Evolutionary conservation across 2,113 vertebrate genomes (phyloP), one percentile per base, ranked within the genome.

Genomic region (Petrocephalus zakoni): DNA sequence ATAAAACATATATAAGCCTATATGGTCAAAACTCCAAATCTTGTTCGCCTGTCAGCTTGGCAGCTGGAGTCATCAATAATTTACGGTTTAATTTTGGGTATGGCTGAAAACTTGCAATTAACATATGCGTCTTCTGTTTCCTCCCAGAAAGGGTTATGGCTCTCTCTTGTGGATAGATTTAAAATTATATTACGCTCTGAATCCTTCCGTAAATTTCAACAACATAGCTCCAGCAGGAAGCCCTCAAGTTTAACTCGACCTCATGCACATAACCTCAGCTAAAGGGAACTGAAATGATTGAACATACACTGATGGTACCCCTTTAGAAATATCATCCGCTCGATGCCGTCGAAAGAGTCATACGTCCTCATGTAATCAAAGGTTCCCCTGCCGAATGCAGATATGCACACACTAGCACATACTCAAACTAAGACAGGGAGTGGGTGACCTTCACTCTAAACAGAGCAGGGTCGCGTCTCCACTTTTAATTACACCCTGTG

Each of bases 201-300:
- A 53, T 85, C 25, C 15, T 64, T 21, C 56, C 21, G 37, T 61
- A n/a, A 37, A 61, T 58, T 61, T 46, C 17, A 87, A 15, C 37
- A 46, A 91, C 87, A 91, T 68, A 22, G 81, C 87, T 75, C 47
- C 15, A 90, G 89, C 89, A 92, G 88, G 86, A 82, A 89, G 90
- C 82, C 88, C 34, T 87, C 68, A 85, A 81, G 52, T 52, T 88
- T 49, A 0, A 21, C 46, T 64, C 10, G 21, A 25, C 52, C 22
- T 34, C 8, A 19, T 10, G 4, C n/a, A 7, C 19, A 64, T 61
- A 42, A 58, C 55, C 53, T 56, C 29, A 58, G 55, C 52, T 42
- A 25, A 29, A 21, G 85, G 17, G 19, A 87, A 42, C 34, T 46
- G 25, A 87, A 61, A 87, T 11, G 34, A 22, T 58, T 58, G 55